These are phyloP conservation scores for Psittacula echo DNA, from an alignment of 2,797 vertebrate genomes.

Conservation along the genomic window DNA sequence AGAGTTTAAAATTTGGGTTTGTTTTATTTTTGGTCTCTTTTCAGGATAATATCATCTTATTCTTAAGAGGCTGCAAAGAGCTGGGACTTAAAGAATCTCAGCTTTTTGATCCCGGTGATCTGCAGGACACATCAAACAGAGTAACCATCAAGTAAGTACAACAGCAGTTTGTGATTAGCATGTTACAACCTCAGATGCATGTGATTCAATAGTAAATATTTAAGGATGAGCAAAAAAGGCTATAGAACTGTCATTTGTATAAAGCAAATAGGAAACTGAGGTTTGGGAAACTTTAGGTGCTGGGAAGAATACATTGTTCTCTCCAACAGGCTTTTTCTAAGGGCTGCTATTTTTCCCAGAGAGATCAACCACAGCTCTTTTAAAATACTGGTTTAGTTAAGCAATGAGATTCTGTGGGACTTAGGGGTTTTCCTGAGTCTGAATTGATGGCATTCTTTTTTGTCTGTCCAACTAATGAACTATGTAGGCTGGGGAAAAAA, in stretches of 20 bases:
- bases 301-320: background rate
- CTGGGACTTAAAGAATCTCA: constrained; percentile 96
- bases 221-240: background rate
- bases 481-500: background rate
- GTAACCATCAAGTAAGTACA: constrained; percentile 87
- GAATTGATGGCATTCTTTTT: constrained; percentile 28
- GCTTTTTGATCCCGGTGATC: constrained; percentile 96
- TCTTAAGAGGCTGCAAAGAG: constrained; percentile 95
- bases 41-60: constrained; percentile 94
- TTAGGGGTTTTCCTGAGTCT: constrained; percentile 28
- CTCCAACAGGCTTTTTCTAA: background rate
- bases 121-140: constrained; percentile 89
- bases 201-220: background rate
- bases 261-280: background rate
- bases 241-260: background rate
- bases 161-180: background rate
- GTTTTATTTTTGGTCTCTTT: constrained; percentile 50
- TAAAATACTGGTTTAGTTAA: background rate
- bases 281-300: background rate
- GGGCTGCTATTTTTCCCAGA: background rate
- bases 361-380: background rate
- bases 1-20: background rate
- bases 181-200: background rate
- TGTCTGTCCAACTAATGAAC: background rate
- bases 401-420: background rate